Evolutionary conservation across 2,888 invertebrate genomes (phyloP).

Genomic region (Pristionchus japonicus): DNA sequence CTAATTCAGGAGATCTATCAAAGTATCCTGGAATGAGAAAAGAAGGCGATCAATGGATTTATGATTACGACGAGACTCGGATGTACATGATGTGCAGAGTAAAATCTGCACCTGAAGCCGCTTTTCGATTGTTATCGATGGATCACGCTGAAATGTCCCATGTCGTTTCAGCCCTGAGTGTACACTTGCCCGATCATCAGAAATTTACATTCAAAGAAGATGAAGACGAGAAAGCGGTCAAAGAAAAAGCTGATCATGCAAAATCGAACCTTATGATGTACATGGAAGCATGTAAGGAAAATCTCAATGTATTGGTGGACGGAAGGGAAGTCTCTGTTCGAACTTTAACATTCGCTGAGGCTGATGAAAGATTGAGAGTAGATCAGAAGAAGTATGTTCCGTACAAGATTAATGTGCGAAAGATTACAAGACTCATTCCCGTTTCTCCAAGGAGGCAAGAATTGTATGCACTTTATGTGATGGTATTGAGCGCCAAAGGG

Average conservation of each 20-base stretch:
- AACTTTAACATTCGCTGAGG: neutral
- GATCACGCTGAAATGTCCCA: neutral
- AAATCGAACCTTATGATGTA: neutral
- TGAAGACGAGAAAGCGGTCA: neutral
- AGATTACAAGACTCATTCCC: neutral
- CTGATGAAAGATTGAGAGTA: neutral
- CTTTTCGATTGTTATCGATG: neutral
- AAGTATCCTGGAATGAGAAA: neutral
- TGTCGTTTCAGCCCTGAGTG: neutral
- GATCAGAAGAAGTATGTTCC: neutral
- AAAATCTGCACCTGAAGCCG: neutral
- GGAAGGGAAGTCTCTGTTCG: neutral
- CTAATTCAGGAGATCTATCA: neutral
- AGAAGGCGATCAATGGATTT: neutral
- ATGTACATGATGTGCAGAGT: slow-evolving; percentile 5
- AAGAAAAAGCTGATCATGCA: neutral
- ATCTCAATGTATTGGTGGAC: neutral
- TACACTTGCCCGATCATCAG: slow-evolving; percentile 18
- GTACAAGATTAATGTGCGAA: neutral
- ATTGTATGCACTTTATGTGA: slow-evolving; percentile 16
- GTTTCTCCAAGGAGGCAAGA: neutral
- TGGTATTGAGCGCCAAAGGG: neutral
- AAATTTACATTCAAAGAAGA: neutral
- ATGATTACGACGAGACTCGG: neutral
- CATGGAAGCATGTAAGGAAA: neutral